Conservation (phyloP, 2,888 invertebrate genomes). For the Meteorus colon region DNA sequence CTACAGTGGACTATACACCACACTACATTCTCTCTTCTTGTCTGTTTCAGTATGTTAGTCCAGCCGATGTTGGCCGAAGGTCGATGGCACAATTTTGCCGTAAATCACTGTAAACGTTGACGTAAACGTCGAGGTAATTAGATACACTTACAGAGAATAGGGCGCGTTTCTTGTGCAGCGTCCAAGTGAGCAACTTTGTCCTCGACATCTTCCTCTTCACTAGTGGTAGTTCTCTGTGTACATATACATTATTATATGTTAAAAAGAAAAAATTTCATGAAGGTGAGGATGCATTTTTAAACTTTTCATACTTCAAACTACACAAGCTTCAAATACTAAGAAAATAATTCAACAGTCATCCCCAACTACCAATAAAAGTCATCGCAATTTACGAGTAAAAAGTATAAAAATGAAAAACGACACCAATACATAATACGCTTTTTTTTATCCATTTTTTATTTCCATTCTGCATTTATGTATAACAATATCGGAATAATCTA, state of each 20-base stretch:
- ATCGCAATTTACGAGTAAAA: conserved; percentile 30
- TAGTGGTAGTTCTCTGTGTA: background rate
- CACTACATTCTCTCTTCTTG: conserved; percentile 45
- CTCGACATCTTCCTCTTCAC: conserved; percentile 51
- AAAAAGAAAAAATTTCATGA: conserved; percentile 31
- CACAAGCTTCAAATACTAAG: conserved; percentile 25
- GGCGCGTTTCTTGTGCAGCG: conserved; percentile 59
- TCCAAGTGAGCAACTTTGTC: conserved; percentile 47
- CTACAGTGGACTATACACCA: conserved; percentile 28
- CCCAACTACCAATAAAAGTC: conserved; percentile 31
- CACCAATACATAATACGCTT: background rate
- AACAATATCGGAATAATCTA: background rate
- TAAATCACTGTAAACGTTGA: conserved; percentile 73
- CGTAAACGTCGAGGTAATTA: conserved; percentile 72
- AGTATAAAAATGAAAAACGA: conserved; percentile 26
- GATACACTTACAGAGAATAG: conserved; percentile 68
- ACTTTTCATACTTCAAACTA: conserved; percentile 12
- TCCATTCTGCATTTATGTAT: background rate
- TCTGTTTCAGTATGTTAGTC: conserved; percentile 46
- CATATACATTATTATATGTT: conserved; percentile 25
- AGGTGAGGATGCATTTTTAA: conserved; percentile 34
- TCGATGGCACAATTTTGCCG: conserved; percentile 70
- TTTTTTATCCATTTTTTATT: background rate
- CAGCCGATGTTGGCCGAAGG: conserved; percentile 61
- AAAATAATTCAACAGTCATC: conserved; percentile 44